Evolutionary conservation across 1,140 invertebrate genomes (phyloP).

Genomic region (Diabrotica virgifera): DNA sequence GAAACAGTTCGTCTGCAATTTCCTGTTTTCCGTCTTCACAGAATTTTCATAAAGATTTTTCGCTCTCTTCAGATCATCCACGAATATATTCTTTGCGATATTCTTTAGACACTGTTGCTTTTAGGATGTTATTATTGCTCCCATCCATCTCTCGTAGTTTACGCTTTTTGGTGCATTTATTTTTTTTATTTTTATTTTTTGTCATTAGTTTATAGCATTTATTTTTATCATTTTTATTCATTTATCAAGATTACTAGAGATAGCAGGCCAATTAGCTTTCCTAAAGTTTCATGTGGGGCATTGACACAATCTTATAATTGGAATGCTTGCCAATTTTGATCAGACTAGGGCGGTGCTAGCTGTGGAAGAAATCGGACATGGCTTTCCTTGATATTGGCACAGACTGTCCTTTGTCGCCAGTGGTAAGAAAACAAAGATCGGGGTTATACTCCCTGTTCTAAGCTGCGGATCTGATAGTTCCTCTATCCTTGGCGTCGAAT

Average conservation of each 20-base stretch:
- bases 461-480: too few relatives aligned
- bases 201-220: too few relatives aligned
- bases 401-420: too few relatives aligned
- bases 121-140: too few relatives aligned
- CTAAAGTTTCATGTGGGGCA: neutral
- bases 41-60: too few relatives aligned
- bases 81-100: neutral
- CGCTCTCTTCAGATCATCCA: too few relatives aligned
- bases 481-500: too few relatives aligned
- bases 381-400: neutral
- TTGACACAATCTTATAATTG: neutral
- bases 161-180: neutral
- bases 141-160: neutral
- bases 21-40: too few relatives aligned
- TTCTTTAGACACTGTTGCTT: neutral
- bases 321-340: neutral
- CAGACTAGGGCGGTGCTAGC: neutral
- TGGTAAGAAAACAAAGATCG: too few relatives aligned
- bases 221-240: neutral
- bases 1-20: too few relatives aligned
- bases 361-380: neutral
- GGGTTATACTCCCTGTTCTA: too few relatives aligned
- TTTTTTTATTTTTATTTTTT: too few relatives aligned
- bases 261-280: neutral
- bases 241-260: conserved; percentile 4